Base-by-base conservation (phyloP, 2,113 vertebrate genomes). In the Pluvianellus socialis region DNA sequence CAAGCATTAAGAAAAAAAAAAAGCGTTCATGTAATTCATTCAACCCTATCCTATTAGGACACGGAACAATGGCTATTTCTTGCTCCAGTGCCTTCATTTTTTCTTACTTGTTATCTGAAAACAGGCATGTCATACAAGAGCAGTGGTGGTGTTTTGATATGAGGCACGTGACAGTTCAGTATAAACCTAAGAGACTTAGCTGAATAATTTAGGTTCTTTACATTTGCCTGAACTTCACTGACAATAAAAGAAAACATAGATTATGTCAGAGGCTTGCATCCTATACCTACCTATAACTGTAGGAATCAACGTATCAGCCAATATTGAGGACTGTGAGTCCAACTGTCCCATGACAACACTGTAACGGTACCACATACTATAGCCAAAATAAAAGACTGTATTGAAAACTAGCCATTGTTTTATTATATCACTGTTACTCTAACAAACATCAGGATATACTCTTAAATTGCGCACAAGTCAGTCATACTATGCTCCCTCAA, bases 21-120 rank as follows among this genome's bases (percentile, higher is more conserved):
- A 24, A 26, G 17, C n/a, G 23, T 88, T 96, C 61, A 79, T 92
- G 66, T 52, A 97, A 86, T 89, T 96, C 58, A 96, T 71, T 94
- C 92, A 95, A 83, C 49, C 56, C 28, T 81, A n/a, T 79, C 62
- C 50, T 81, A 66, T 58, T 62, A 92, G 66, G 61, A 79, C 50
- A 82, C 15, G 14, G 74, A 90, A 75, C 61, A 92, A 68, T 2
- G 8, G 21, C 15, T 87, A 79, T 81, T 79, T 75, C 70, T 92
- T 85, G 58, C 66, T 94, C 63, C 89, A 94, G 66, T 67, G 79
- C 21, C 50, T 68, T 75, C 2, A 6, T 42, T 85, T 75, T 65
- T 82, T 59, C 30, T 79, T 61, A 56, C 49, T 40, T 20, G 40
- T 79, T 72, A 56, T 55, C n/a, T 82, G 70, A 72, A 91, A 91